Conservation (phyloP, 2,113 vertebrate genomes). For the Psephotus haematonotus region DNA sequence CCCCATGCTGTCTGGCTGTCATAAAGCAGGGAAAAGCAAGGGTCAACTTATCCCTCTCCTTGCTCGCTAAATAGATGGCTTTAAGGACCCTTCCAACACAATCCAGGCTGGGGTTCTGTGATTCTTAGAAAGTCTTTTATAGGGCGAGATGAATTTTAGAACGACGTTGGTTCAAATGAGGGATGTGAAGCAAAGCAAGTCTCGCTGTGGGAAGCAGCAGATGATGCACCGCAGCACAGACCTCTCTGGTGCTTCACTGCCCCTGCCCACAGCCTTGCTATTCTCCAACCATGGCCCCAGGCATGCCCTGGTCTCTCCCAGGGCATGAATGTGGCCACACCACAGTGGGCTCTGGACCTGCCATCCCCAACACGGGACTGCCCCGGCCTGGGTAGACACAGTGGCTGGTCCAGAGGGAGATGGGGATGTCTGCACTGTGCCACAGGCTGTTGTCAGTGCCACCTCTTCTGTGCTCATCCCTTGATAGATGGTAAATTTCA, state of each 20-base stretch:
- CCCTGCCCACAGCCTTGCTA: neutral
- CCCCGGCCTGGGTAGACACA: neutral
- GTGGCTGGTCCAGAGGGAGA: accelerated
- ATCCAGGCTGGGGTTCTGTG: neutral
- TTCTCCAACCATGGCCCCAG: accelerated
- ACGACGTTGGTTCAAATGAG: neutral
- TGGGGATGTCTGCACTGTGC: accelerated
- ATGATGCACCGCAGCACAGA: neutral
- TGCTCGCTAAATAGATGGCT: too few species aligned
- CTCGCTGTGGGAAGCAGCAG: accelerated
- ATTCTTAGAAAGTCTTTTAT: neutral
- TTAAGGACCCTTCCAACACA: neutral
- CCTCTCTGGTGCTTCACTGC: neutral
- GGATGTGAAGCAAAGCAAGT: neutral
- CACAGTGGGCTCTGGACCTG: accelerated
- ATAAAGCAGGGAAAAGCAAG: too few species aligned
- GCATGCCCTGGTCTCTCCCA: neutral
- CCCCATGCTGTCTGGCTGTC: too few species aligned
- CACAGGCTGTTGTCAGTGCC: accelerated
- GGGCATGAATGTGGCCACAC: neutral
- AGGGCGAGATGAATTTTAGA: neutral
- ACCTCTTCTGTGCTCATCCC: accelerated
- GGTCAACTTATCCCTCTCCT: too few species aligned
- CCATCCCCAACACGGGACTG: accelerated
- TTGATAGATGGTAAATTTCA: too few species aligned